Percentiles rank a stretch among this genome's conserved stretches.
Conservation (phyloP, 2,888 invertebrate species). For the Ischnura elegans region DNA sequence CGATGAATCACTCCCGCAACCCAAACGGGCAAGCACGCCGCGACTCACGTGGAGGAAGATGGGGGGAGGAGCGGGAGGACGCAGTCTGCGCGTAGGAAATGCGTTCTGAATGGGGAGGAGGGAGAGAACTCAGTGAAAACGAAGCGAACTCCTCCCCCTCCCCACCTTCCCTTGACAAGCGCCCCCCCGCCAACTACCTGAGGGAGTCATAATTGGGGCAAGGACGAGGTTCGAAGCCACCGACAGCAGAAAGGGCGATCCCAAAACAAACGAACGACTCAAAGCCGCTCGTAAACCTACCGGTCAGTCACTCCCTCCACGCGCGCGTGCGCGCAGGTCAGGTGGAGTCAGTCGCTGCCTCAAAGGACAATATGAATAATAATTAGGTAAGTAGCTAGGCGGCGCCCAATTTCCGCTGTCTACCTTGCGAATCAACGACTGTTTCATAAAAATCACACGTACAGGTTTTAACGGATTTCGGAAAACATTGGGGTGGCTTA, state of each 20-base stretch:
- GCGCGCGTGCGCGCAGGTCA: too few relatives aligned
- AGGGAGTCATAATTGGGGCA: neutral
- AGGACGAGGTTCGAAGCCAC: slow-evolving; percentile 8
- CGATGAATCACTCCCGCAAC: neutral
- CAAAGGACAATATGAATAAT: too few relatives aligned
- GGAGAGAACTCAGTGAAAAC: neutral
- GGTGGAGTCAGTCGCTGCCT: too few relatives aligned
- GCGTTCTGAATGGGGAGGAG: neutral
- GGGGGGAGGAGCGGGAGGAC: neutral
- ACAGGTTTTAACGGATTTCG: too few relatives aligned
- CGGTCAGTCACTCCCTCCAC: too few relatives aligned
- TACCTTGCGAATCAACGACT: too few relatives aligned
- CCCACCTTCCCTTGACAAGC: neutral
- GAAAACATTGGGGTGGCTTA: too few relatives aligned
- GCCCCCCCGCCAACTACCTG: neutral
- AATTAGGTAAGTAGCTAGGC: too few relatives aligned
- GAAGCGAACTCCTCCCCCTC: neutral
- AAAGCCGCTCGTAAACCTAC: neutral
- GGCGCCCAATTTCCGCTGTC: too few relatives aligned
- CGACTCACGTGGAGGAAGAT: neutral
- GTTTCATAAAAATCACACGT: too few relatives aligned
- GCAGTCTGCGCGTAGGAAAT: neutral
- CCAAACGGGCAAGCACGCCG: too few relatives aligned
- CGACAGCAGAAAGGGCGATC: neutral
- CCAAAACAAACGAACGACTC: neutral